Evolutionary conservation across 2,113 vertebrate genomes (phyloP).

Genomic region (Globicephala melas): DNA sequence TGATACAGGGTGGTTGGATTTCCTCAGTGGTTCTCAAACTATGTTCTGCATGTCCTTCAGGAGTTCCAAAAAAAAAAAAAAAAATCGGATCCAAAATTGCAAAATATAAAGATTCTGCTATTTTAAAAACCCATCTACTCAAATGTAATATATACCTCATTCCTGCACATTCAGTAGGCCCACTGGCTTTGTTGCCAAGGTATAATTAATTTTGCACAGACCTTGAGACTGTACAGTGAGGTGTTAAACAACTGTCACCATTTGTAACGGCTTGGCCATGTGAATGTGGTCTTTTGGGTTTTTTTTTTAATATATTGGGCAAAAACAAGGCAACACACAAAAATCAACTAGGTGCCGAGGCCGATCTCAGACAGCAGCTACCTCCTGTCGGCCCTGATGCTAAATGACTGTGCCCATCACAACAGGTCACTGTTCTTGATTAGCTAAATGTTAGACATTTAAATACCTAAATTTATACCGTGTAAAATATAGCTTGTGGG

Average conservation of each 20-base stretch:
- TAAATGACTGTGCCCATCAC: neutral
- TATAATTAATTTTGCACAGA: constrained; percentile 10
- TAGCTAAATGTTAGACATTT: neutral
- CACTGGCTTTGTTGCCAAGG: neutral
- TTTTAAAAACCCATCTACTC: neutral
- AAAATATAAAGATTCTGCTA: neutral
- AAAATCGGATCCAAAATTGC: neutral
- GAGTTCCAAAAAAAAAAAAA: neutral
- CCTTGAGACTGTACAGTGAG: neutral
- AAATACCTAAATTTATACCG: neutral
- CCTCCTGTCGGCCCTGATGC: neutral
- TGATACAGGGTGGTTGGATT: neutral
- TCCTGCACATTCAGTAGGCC: neutral
- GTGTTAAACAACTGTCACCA: neutral
- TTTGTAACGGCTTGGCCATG: neutral
- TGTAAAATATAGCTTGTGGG: neutral
- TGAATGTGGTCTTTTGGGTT: neutral
- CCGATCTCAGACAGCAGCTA: neutral
- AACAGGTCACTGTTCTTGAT: neutral
- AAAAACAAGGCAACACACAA: neutral
- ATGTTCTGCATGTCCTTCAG: neutral
- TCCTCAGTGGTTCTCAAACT: neutral
- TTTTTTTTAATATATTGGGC: neutral
- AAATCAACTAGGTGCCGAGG: neutral
- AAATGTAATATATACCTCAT: neutral